A percentile compares a stretch with the other conserved stretches of the same genome.
Evolutionary conservation across 2,888 invertebrate genomes (phyloP).

Genomic region (Falcaria lacertinaria): DNA sequence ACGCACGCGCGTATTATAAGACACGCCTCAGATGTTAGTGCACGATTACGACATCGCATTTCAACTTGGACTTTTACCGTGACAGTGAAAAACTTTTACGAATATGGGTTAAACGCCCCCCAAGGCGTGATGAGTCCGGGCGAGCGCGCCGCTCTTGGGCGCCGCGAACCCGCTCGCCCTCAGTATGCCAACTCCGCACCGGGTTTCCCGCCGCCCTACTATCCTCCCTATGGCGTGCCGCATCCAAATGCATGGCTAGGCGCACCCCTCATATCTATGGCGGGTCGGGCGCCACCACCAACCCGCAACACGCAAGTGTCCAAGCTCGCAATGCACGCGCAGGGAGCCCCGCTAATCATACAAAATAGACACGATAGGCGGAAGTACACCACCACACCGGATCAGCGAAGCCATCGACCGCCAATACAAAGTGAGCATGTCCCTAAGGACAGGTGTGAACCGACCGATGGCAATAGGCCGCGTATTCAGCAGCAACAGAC

Average conservation of each 20-base stretch:
- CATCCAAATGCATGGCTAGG: conserved; percentile 87
- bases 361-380: conserved; percentile 81
- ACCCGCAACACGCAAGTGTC: conserved; percentile 81
- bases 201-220: conserved; percentile 75
- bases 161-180: conserved; percentile 76
- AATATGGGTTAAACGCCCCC: conserved; percentile 87
- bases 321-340: conserved; percentile 89
- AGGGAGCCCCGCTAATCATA: conserved; percentile 90
- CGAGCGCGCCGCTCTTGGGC: conserved; percentile 76
- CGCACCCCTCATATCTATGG: conserved; percentile 89
- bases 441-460: conserved; percentile 56
- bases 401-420: conserved; percentile 63
- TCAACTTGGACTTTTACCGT: conserved; percentile 67
- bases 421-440: conserved; percentile 49
- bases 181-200: conserved; percentile 72
- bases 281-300: conserved; percentile 77
- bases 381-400: conserved; percentile 63
- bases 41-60: conserved; percentile 75
- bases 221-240: conserved; percentile 73
- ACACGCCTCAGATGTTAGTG: conserved; percentile 71
- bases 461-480: conserved; percentile 58
- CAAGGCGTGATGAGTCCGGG: conserved; percentile 72
- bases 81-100: conserved; percentile 69
- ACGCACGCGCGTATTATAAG: conserved; percentile 54
- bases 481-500: conserved; percentile 67